Evolutionary conservation across 2,888 invertebrate genomes (phyloP), one percentile per base, ranked within the genome.

Genomic region (Eugnorisma glareosa): DNA sequence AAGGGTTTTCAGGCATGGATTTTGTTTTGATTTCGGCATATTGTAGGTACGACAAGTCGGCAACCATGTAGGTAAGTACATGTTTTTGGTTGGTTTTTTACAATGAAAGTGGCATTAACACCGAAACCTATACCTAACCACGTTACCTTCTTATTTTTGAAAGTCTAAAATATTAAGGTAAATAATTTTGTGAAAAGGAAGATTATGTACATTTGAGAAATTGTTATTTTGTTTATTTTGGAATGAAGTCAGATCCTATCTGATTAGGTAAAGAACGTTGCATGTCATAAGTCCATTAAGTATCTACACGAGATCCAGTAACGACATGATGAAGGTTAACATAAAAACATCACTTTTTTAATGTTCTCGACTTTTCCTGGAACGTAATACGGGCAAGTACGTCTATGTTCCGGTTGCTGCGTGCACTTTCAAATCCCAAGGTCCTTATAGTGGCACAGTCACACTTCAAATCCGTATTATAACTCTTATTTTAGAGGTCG

Each of bases 381-480:
- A 91, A 92, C 84, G 69, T 87, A 86, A 86, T 89, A 81, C 75
- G 71, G 74, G 78, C 77, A 83, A 86, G 75, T 87, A 89, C 83
- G 84, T 86, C 69, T 89, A 88, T 92, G 94, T 94, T 95, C 95
- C 94, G 94, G 94, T 92, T 93, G 89, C 90, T 90, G 91, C 89
- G 87, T 86, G 89, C 89, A 94, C 95, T 95, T 95, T 95, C 95
- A 93, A 94, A 93, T 91, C 83, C 88, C 95, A 95, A 95, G 95
- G 95, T 94, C 92, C 86, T 89, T 89, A 87, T 90, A 89, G 86
- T 75, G 68, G 61, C 66, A 82, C 72, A 80, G 77, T 73, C 73
- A 73, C 70, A 64, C 69, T 77, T 75, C 28, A 71, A 75, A 73
- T 72, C 59, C 68, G 66, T 40, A 90, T 78, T 88, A 73, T 89